Conservation (phyloP, 2,797 vertebrate genomes). For the Poeciliopsis paucimaculata region DNA sequence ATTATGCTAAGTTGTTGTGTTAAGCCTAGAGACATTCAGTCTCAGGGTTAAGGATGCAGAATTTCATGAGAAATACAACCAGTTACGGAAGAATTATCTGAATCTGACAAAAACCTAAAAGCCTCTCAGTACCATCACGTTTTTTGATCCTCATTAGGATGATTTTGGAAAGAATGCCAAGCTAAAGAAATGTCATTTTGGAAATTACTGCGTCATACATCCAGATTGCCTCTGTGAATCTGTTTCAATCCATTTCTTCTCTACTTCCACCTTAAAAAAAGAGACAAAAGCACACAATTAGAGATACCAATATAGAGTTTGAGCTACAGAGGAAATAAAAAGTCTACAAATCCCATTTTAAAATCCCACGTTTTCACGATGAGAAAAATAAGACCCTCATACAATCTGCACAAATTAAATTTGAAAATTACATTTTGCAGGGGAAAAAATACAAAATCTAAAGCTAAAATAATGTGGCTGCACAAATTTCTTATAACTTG, state of each 20-base stretch:
- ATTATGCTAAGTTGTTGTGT: slow-evolving; percentile 54
- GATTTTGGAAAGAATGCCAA: slow-evolving; percentile 30
- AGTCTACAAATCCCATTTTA: not conserved
- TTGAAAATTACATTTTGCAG: not conserved
- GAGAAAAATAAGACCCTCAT: not conserved
- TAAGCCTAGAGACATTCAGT: slow-evolving; percentile 59
- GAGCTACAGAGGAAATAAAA: not conserved
- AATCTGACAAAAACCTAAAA: slow-evolving; percentile 58
- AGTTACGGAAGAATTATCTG: slow-evolving; percentile 54
- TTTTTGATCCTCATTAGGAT: slow-evolving; percentile 16
- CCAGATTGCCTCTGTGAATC: slow-evolving; percentile 86
- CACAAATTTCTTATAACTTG: not conserved
- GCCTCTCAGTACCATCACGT: slow-evolving; percentile 49
- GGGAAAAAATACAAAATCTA: not conserved
- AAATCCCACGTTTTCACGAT: not conserved
- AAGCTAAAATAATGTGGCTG: not conserved
- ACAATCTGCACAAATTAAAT: not conserved
- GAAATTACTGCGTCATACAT: slow-evolving; percentile 88
- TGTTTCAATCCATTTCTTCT: slow-evolving; percentile 92
- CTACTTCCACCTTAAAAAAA: slow-evolving; percentile 90
- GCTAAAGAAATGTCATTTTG: slow-evolving; percentile 21
- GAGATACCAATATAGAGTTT: not conserved
- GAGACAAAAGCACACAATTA: slow-evolving; percentile 4
- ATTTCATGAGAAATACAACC: slow-evolving; percentile 53
- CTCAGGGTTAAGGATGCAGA: slow-evolving; percentile 53